A percentile compares a stretch with the other conserved stretches of the same genome.
Conservation (phyloP, 1,140 invertebrate species). For the Battus philenor region DNA sequence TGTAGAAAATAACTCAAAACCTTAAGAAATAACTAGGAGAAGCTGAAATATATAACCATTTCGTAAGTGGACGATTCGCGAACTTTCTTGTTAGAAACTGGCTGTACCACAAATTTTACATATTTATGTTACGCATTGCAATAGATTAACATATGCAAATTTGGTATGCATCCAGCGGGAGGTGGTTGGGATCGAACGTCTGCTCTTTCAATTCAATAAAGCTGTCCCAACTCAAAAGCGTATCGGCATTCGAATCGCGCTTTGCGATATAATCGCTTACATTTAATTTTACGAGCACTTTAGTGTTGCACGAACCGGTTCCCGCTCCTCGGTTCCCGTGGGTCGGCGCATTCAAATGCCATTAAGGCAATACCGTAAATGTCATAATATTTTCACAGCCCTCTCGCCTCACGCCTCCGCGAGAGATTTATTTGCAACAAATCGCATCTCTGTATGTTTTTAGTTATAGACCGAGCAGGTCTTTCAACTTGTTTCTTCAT, state of each 20-base stretch:
- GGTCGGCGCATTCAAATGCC: conserved; percentile 3
- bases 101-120: no score
- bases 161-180: no score
- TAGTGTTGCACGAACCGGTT: neutral
- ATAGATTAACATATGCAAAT: no score
- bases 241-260: conserved; percentile 4
- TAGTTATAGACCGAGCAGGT: no score
- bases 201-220: neutral
- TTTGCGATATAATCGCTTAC: conserved; percentile 10
- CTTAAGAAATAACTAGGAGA: no score
- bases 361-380: conserved; percentile 19
- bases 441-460: no score
- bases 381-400: conserved; percentile 39
- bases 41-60: no score
- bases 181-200: neutral
- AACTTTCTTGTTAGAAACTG: no score
- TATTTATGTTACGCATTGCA: no score
- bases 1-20: no score
- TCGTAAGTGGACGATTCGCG: no score
- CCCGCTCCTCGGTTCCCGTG: neutral
- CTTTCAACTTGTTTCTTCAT: no score
- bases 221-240: neutral
- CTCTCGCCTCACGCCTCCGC: conserved; percentile 10
- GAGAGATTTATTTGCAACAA: conserved; percentile 3
- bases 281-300: conserved; percentile 12